Conservation (phyloP, 1,140 invertebrate species). For the Sitodiplosis mosellana region DNA sequence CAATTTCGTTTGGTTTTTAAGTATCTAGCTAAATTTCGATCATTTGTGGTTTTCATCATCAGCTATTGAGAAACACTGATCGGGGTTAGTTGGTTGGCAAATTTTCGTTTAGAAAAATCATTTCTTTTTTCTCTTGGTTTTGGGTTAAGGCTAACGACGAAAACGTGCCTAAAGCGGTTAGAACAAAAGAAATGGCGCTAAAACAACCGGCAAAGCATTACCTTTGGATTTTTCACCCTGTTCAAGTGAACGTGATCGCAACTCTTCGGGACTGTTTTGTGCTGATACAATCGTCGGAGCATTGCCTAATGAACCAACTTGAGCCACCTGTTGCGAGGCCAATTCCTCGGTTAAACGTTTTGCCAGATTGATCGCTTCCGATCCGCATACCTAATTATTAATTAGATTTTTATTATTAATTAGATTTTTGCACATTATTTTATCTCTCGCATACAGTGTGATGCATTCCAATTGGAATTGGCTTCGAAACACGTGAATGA, state of each 20-base stretch:
- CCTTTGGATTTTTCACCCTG: conserved; percentile 36
- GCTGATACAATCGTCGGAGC: conserved; percentile 8
- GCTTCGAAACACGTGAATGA: conserved; percentile 29
- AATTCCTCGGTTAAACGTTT: conserved; percentile 51
- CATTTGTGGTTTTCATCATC: no score
- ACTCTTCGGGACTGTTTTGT: conserved; percentile 29
- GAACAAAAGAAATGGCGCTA: not conserved
- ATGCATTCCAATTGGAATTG: conserved; percentile 44
- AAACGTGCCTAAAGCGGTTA: conserved; percentile 15
- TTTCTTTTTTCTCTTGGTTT: conserved; percentile 15
- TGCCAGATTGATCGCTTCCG: conserved; percentile 56
- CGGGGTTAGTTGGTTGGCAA: no score
- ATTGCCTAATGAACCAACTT: conserved; percentile 26
- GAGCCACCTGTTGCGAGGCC: conserved; percentile 32
- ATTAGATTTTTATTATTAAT: no score
- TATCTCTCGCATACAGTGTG: conserved; percentile 61
- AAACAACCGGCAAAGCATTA: conserved; percentile 16
- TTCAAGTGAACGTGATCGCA: conserved; percentile 43
- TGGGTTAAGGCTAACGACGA: not conserved
- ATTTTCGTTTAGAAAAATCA: no score
- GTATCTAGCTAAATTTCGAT: no score
- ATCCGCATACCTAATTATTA: conserved; percentile 36
- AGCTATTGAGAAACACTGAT: no score
- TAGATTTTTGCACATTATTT: no score
- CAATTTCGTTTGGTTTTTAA: no score